Conservation (phyloP, 2,113 vertebrate genomes). For the Micromys minutus region DNA sequence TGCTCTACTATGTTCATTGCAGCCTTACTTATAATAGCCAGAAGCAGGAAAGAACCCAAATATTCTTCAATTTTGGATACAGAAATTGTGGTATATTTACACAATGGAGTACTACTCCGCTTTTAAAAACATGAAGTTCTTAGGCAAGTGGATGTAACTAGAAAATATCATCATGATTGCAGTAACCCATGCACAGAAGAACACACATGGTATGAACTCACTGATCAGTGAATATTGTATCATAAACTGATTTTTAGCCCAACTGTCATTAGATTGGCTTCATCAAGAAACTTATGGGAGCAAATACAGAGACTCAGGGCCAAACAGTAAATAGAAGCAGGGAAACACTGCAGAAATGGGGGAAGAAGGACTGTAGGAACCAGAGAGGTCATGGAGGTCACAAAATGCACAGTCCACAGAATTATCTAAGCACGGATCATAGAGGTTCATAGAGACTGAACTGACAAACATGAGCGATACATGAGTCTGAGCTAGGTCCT, state of each 20-base stretch:
- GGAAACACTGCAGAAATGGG: background rate
- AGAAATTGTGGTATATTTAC: too few species aligned
- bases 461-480: background rate
- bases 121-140: too few species aligned
- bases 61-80: too few species aligned
- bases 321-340: background rate
- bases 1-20: too few species aligned
- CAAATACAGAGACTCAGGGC: background rate
- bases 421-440: background rate
- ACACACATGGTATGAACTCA: too few species aligned
- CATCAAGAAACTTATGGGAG: background rate
- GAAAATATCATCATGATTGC: too few species aligned
- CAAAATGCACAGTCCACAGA: background rate
- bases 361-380: background rate
- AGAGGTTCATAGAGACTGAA: background rate
- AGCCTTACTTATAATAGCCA: too few species aligned
- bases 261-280: background rate
- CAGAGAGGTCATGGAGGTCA: background rate
- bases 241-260: background rate
- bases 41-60: too few species aligned
- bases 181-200: too few species aligned
- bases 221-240: too few species aligned
- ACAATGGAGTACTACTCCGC: too few species aligned
- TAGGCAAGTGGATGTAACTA: too few species aligned
- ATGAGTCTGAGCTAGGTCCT: background rate